phyloP scores from a whole-genome alignment of 2,888 invertebrate genomes.

The Apomyelois bistriatella region DNA sequence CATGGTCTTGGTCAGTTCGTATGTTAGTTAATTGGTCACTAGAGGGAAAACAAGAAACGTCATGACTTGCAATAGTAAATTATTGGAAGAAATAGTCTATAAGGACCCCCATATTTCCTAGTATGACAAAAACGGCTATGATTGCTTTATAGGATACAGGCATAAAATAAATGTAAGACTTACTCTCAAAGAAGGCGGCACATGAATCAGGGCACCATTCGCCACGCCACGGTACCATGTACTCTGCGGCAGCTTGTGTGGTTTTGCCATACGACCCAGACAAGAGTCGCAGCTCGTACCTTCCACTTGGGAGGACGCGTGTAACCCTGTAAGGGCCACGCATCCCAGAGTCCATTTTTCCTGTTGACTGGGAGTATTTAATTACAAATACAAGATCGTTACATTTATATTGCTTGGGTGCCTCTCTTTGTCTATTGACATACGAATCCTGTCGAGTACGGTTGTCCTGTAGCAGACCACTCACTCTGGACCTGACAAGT shows the following conservation, averaged over 20 bases:
- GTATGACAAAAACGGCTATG: too few relatives aligned
- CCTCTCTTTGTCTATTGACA: background rate
- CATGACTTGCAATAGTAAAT: too few relatives aligned
- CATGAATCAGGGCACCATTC: too few relatives aligned
- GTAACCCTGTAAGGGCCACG: slow-evolving; percentile 21
- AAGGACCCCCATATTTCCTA: too few relatives aligned
- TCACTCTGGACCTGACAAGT: background rate
- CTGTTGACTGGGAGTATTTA: slow-evolving; percentile 15
- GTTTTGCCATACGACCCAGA: slow-evolving; percentile 20
- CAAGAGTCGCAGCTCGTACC: slow-evolving; percentile 20
- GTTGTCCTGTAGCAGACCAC: background rate
- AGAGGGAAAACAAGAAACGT: too few relatives aligned
- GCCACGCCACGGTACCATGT: slow-evolving; percentile 17
- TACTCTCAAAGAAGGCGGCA: too few relatives aligned
- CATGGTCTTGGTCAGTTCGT: too few relatives aligned
- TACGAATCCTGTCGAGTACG: background rate
- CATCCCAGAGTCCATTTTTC: slow-evolving; percentile 17
- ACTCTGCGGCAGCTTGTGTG: too few relatives aligned
- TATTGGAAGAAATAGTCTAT: too few relatives aligned
- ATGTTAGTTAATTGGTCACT: too few relatives aligned
- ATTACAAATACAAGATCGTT: slow-evolving; percentile 5
- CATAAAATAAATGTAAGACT: too few relatives aligned
- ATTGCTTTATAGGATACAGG: slow-evolving; percentile 1
- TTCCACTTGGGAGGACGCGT: slow-evolving; percentile 9
- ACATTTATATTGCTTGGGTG: background rate